These are phyloP conservation scores for Anaspis maculata DNA, from an alignment of 2,888 invertebrate genomes.

Conservation along the genomic window DNA sequence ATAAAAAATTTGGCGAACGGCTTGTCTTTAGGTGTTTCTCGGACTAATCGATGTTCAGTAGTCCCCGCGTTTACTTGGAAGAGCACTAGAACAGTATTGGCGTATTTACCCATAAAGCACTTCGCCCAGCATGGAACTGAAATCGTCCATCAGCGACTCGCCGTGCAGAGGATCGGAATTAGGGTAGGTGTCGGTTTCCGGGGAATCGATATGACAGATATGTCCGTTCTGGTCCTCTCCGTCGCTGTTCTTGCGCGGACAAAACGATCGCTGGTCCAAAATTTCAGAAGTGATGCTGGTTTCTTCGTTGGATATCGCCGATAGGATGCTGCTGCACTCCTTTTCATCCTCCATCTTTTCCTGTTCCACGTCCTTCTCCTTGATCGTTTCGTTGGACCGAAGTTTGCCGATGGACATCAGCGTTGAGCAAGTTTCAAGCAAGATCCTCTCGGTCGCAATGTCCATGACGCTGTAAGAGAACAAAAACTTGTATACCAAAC, in stretches of 20 bases:
- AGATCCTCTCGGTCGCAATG: constrained; percentile 28
- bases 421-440: constrained; percentile 33
- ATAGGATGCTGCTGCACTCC: constrained; percentile 54
- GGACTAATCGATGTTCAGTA: too few species aligned
- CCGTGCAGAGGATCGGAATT: constrained; percentile 68
- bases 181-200: constrained; percentile 68
- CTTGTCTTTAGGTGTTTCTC: too few species aligned
- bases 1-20: too few species aligned
- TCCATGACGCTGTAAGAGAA: constrained; percentile 30
- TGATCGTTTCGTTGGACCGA: constrained; percentile 10
- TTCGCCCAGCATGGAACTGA: constrained; percentile 65
- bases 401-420: constrained; percentile 23
- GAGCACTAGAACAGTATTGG: too few species aligned
- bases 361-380: constrained; percentile 22
- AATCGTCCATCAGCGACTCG: constrained; percentile 71
- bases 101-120: constrained; percentile 63
- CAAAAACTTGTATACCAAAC: not conserved
- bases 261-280: constrained; percentile 43
- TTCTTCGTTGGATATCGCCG: constrained; percentile 60
- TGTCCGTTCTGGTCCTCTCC: constrained; percentile 45
- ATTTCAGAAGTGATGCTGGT: constrained; percentile 64
- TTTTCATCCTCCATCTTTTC: constrained; percentile 46
- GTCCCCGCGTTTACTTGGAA: too few species aligned
- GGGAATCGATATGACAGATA: constrained; percentile 76
- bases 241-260: constrained; percentile 42